Evolutionary conservation across 1,140 invertebrate genomes (phyloP).

Genomic region (Zelostemma sp.): DNA sequence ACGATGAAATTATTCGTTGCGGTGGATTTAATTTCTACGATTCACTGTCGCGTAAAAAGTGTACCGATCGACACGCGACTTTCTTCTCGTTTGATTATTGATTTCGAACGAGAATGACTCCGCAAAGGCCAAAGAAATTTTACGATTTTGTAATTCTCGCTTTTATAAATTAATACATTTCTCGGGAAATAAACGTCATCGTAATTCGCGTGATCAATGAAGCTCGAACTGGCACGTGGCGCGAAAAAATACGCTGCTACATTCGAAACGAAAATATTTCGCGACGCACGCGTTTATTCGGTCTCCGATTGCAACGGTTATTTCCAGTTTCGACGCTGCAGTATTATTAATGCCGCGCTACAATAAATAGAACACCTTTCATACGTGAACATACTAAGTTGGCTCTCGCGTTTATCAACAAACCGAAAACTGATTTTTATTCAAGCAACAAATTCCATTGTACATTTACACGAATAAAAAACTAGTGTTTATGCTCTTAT

Average conservation of each 20-base stretch:
- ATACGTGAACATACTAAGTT: constrained; percentile 1
- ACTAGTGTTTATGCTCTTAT: no score
- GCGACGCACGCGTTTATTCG: constrained; percentile 37
- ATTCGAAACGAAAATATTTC: constrained; percentile 45
- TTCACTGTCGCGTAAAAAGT: constrained; percentile 22
- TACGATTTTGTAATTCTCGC: no score
- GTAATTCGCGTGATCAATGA: constrained; percentile 25
- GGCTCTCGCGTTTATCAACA: neutral
- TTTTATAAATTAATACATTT: no score
- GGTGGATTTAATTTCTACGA: constrained; percentile 8
- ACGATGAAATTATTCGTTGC: constrained; percentile 18
- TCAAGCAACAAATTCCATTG: no score
- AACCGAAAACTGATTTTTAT: neutral
- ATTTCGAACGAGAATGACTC: no score
- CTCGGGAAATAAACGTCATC: no score
- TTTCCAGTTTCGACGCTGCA: constrained; percentile 36
- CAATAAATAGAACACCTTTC: constrained; percentile 47
- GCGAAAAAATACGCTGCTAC: constrained; percentile 48
- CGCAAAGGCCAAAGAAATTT: no score
- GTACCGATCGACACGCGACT: constrained; percentile 11
- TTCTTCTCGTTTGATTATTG: constrained; percentile 3
- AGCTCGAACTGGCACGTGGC: constrained; percentile 30
- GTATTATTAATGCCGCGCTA: constrained; percentile 42
- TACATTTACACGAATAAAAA: neutral
- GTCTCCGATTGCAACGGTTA: constrained; percentile 44